Conservation (phyloP, 2,797 vertebrate genomes). For the Masticophis lateralis region DNA sequence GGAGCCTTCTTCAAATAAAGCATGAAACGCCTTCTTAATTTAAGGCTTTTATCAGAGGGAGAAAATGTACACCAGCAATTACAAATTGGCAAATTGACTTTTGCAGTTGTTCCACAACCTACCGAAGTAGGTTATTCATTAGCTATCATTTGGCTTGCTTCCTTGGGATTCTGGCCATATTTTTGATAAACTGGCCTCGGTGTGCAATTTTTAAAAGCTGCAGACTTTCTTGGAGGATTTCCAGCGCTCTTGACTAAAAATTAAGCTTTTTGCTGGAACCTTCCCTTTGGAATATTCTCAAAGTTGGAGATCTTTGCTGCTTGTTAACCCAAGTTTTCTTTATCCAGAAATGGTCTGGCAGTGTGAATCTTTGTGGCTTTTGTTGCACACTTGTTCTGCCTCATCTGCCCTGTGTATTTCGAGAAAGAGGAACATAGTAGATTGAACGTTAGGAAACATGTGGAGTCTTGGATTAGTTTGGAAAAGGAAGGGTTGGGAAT, state of each 20-base stretch:
- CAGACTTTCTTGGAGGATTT: slow-evolving; percentile 50
- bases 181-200: slow-evolving; percentile 59
- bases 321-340: slow-evolving; percentile 14
- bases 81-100: slow-evolving; percentile 32
- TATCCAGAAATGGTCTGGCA: neutral
- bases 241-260: slow-evolving; percentile 49
- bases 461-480: neutral
- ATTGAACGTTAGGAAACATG: neutral
- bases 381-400: neutral
- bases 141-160: slow-evolving; percentile 62
- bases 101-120: slow-evolving; percentile 40
- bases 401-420: neutral
- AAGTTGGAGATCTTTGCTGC: slow-evolving; percentile 12
- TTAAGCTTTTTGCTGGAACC: slow-evolving; percentile 29
- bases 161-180: slow-evolving; percentile 53
- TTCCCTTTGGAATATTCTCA: slow-evolving; percentile 29
- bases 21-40: slow-evolving; percentile 24
- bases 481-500: neutral
- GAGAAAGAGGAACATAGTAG: neutral
- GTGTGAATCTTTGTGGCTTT: neutral
- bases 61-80: slow-evolving; percentile 44
- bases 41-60: slow-evolving; percentile 37
- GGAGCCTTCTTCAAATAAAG: neutral
- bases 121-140: slow-evolving; percentile 44
- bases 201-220: slow-evolving; percentile 58